Conservation (phyloP, 2,888 invertebrate species). For the Sphecodes monilicornis region DNA sequence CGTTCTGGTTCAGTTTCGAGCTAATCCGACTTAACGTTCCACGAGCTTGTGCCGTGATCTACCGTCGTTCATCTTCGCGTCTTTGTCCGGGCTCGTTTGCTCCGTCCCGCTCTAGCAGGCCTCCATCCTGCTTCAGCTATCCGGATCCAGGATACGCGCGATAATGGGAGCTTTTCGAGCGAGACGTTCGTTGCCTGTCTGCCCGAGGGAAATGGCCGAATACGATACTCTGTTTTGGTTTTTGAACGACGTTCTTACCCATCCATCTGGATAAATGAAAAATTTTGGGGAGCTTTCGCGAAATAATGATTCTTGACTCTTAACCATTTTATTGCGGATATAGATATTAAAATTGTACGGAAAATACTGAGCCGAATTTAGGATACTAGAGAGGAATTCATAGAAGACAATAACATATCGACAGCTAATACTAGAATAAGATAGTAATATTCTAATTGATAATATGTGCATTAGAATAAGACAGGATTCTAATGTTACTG, state of each 20-base stretch:
- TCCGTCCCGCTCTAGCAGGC: background rate
- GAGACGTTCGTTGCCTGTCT: conserved; percentile 9
- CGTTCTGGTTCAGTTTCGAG: conserved; percentile 59
- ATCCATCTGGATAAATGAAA: background rate
- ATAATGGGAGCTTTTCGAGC: background rate
- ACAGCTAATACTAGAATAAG: no score
- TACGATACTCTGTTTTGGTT: background rate
- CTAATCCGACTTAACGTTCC: conserved; percentile 56
- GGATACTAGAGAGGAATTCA: no score
- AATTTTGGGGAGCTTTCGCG: background rate
- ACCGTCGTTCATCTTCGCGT: conserved; percentile 22
- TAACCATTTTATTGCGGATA: no score
- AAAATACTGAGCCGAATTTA: no score
- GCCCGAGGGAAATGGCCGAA: background rate
- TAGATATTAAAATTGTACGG: no score
- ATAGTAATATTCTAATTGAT: no score
- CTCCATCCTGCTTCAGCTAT: background rate
- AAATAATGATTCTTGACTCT: no score
- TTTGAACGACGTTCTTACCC: background rate
- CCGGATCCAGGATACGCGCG: conserved; percentile 5
- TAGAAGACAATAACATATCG: no score
- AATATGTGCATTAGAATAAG: no score
- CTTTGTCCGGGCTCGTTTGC: background rate
- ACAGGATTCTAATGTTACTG: no score
- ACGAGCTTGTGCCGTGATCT: conserved; percentile 31